Base-by-base conservation (phyloP, 2,113 vertebrate genomes). In the Pedionomus torquatus region DNA sequence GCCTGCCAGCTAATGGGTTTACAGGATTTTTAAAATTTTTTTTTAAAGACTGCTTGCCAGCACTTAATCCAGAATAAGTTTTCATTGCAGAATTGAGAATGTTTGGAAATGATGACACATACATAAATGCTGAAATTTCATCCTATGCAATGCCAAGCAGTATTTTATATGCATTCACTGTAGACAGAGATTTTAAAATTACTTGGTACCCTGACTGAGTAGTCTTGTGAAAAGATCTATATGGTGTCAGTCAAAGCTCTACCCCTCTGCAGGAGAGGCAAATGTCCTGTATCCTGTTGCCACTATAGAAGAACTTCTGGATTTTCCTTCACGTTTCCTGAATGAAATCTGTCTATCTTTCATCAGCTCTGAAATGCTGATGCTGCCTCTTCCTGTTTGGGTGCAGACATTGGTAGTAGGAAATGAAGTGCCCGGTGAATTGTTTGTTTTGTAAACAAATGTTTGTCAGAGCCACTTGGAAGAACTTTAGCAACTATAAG, bases 61-160 rank as follows among this genome's bases (percentile, higher is more conserved):
- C 51, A 71, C 41, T 86, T 76, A 87, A 63, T 82, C 35, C 54
- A 86, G 78, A 79, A 21, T 49, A 84, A 89, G 19, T 80, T 93
- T 94, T 95, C 89, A 57, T 79, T 43, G 94, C 80, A 83, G 51
- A 87, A 41, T 89, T 79, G 58, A 87, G 35, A 70, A 37, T 66
- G 16, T 80, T 95, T 94, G 82, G 92, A 95, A 96, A 85, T 80
- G 84, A 65, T 66, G 68, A 57, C 41, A 58, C 5, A 4, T 57
- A 52, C 16, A 52, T 37, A 92, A 88, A 35, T 77, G 57, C 54
- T 90, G 76, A 70, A 43, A 75, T n/a, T 75, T 94, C 72, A 48
- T 71, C 46, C 43, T 90, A 0, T 77, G 17, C 43, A 60, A 7
- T 57, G 30, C 37, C 54, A 44, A 33, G 37, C 37, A 64, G 37